Base-by-base conservation (phyloP, 2,113 vertebrate genomes). In the mouse (Mus musculus) region DNA sequence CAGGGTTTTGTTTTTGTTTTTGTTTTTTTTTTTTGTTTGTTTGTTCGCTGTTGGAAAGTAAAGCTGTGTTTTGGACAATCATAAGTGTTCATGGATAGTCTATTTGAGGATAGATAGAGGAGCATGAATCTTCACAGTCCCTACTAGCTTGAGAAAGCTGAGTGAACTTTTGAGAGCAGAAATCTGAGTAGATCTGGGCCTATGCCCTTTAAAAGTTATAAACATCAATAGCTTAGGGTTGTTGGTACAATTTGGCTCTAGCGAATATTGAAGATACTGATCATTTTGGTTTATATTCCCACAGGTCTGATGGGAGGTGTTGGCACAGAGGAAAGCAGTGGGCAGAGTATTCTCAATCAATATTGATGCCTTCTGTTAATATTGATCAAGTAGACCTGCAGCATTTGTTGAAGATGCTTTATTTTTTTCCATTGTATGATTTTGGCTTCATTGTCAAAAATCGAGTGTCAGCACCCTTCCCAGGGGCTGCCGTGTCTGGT, bases 331-430 rank as follows among this genome's bases (percentile, higher is more conserved):
- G 46, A 95, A 88, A 54, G 65, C 10, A 77, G 63, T 94, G 63
- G 77, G 33, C 59, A 92, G 63, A 93, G 77, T 49, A 54, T 77
- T 89, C 69, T 56, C 22, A 59, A 19, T 89, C 65, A 42, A 26
- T 42, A 36, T 42, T 3, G 8, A 59, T 42, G 7, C 24, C 8
- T 61, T 61, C 3, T 80, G n/a, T 65, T 52, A 78, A 92, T 69
- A 96, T 90, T 88, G 97, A 30, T 76, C 91, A 97, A 96, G 95
- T 89, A 88, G 95, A 93, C 67, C 67, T 69, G 5, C 2, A 69
- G 13, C 67, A 69, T 69, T 69, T 36, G 13, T 69, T 36, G 67
- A 69, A 69, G 30, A 69, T 69, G 30, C 13, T 69, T 69, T 69
- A 2, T 33, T 69, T 69, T 69, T 36, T 16, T 7, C 67, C 67